Base-by-base conservation (phyloP, 2,888 invertebrate genomes). In the Rhyacophila evoluta region DNA sequence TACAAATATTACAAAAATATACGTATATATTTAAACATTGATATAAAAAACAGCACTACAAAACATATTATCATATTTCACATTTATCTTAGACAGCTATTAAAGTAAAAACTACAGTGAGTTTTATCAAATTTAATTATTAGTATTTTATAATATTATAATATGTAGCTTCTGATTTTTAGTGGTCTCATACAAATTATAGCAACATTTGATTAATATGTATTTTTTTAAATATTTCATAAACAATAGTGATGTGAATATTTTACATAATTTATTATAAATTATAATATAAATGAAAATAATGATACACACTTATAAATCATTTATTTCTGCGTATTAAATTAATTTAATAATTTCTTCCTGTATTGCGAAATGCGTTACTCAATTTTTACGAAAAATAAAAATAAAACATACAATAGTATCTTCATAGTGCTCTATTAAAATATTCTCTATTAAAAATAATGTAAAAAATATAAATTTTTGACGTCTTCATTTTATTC, bases 1-100 rank as follows among this genome's bases (percentile, higher is more conserved):
- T 19, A 19, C 19, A n/a, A n/a, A n/a, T n/a, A 12, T 55, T 55
- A 55, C 19, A 55, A 55, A 55, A 55, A 55, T 19, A 55, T n/a
- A n/a, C n/a, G n/a, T 55, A 55, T 19, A 55, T 25, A 19, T 41
- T 55, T 55, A 55, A 55, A 55, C 25, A 6, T 55, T 55, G 19
- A 19, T 55, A 25, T 55, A 3, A 55, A n/a, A 55, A 55, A 55
- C 19, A 19, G 55, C 55, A 55, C 55, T 55, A 55, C 55, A 55
- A 55, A 55, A 55, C 19, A 55, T 55, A 55, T 55, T 6, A 29
- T n/a, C n/a, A 25, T 69, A 69, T 69, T 28, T 29, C 29, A 69
- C 69, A 69, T 69, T 69, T 28, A 29, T n/a, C n/a, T 12, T 33
- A 12, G 1, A 15, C 28, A 29, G 3, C n/a, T 41, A 41, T 41